A percentile compares a stretch with the other conserved stretches of the same genome.
phyloP scores from a whole-genome alignment of 2,888 invertebrate genomes.

The Sphaeridia pumilis region DNA sequence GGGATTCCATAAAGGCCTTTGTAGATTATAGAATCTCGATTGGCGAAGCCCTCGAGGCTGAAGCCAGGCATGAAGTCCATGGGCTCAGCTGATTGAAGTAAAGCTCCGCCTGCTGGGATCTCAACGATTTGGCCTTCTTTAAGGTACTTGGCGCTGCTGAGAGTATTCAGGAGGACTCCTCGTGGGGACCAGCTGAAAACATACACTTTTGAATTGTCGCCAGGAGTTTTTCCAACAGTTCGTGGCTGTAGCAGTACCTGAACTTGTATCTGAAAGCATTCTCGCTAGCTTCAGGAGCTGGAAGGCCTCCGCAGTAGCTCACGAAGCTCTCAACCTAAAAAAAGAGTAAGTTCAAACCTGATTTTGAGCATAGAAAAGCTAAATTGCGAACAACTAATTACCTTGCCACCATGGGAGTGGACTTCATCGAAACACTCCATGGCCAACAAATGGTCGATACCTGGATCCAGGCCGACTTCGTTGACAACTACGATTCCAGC shows the following conservation, averaged over 20 bases:
- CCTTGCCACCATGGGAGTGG: slow-evolving; percentile 72
- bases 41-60: slow-evolving; percentile 91
- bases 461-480: slow-evolving; percentile 95
- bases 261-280: slow-evolving; percentile 56
- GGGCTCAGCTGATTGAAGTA: slow-evolving; percentile 61
- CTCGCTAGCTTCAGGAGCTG: slow-evolving; percentile 90
- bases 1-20: slow-evolving; percentile 74
- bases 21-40: slow-evolving; percentile 87
- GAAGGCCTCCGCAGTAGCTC: slow-evolving; percentile 93
- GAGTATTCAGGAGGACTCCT: slow-evolving; percentile 79
- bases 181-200: slow-evolving; percentile 91
- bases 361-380: not conserved
- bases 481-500: slow-evolving; percentile 89
- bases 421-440: slow-evolving; percentile 93
- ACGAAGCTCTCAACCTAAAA: slow-evolving; percentile 73
- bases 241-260: slow-evolving; percentile 30
- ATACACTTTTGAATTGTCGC: slow-evolving; percentile 60
- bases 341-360: not conserved
- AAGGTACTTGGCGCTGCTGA: slow-evolving; percentile 78
- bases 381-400: slow-evolving; percentile 32
- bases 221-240: slow-evolving; percentile 32
- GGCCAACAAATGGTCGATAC: slow-evolving; percentile 94
- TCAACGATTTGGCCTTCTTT: slow-evolving; percentile 64
- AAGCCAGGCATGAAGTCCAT: slow-evolving; percentile 92
- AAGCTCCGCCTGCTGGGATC: slow-evolving; percentile 68